Percentiles rank a stretch among this genome's conserved stretches.
Conservation (phyloP, 2,113 vertebrate species). For the Forbesichthys papilliferus region DNA sequence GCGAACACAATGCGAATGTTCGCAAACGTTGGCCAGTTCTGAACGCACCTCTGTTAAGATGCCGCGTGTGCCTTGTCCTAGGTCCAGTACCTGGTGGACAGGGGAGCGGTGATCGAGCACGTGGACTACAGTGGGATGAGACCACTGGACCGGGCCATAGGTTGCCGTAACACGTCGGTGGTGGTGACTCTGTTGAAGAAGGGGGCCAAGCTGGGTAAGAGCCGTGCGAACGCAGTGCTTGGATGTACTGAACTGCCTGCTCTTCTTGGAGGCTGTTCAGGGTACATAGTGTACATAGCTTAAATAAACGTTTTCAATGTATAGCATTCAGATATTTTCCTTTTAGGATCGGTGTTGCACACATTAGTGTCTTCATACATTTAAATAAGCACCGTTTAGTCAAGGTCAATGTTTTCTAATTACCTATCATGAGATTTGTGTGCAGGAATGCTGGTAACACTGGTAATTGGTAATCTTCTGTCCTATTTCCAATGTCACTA, state of each 20-base stretch:
- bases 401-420: conserved; percentile 43
- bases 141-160: conserved; percentile 95
- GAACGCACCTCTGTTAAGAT: not conserved
- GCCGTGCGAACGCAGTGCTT: not conserved
- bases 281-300: too few relatives aligned
- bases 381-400: not conserved
- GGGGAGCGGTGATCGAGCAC: conserved; percentile 93
- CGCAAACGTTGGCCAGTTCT: too few relatives aligned
- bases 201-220: conserved; percentile 92
- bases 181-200: conserved; percentile 92
- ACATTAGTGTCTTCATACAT: not conserved
- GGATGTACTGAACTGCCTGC: not conserved
- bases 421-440: not conserved
- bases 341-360: too few relatives aligned
- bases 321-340: too few relatives aligned
- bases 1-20: too few relatives aligned
- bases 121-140: conserved; percentile 97
- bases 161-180: conserved; percentile 91
- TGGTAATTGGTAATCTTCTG: not conserved
- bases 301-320: too few relatives aligned
- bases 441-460: conserved; percentile 19
- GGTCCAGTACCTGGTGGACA: conserved; percentile 98
- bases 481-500: conserved; percentile 6
- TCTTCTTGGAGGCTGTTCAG: too few relatives aligned
- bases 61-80: conserved; percentile 39